Percentiles rank a stretch among this genome's conserved stretches.
These are phyloP conservation scores for Kuschelorhynchus macadamiae DNA, from an alignment of 2,888 invertebrate genomes.

Conservation along the genomic window DNA sequence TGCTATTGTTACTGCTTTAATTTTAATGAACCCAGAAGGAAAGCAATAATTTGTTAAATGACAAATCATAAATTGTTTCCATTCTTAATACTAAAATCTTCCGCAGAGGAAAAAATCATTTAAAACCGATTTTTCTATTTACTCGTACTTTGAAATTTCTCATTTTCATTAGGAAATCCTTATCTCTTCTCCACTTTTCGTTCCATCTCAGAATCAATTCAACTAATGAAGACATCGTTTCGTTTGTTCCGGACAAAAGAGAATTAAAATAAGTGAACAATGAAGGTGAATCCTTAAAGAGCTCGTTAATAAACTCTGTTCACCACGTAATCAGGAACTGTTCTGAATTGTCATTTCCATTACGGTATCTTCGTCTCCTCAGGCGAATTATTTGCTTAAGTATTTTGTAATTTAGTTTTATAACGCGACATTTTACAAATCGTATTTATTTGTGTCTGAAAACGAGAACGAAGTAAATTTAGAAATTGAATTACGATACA, in stretches of 20 bases:
- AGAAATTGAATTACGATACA: too few relatives aligned
- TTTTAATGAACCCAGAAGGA: too few relatives aligned
- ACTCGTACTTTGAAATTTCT: too few relatives aligned
- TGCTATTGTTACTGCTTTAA: too few relatives aligned
- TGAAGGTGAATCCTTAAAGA: constrained; percentile 33
- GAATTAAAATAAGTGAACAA: constrained; percentile 46
- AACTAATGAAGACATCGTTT: constrained; percentile 13
- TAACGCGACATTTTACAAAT: neutral
- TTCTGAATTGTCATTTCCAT: constrained; percentile 6
- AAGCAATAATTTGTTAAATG: too few relatives aligned
- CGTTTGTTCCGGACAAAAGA: constrained; percentile 36
- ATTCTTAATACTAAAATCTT: too few relatives aligned
- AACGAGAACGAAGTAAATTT: too few relatives aligned
- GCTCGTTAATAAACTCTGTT: constrained; percentile 54
- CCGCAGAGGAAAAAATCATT: too few relatives aligned
- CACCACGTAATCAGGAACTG: constrained; percentile 1
- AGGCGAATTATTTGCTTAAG: neutral
- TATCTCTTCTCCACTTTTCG: too few relatives aligned
- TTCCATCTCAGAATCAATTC: neutral
- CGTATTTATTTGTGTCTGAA: neutral
- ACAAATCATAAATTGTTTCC: too few relatives aligned
- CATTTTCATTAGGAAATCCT: too few relatives aligned
- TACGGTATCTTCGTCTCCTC: neutral
- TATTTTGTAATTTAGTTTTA: neutral
- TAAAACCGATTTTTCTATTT: too few relatives aligned